A percentile compares a stretch with the other conserved stretches of the same genome.
These are phyloP conservation scores for Drosophila anomelani DNA, from an alignment of 2,888 invertebrate genomes.

Conservation along the genomic window DNA sequence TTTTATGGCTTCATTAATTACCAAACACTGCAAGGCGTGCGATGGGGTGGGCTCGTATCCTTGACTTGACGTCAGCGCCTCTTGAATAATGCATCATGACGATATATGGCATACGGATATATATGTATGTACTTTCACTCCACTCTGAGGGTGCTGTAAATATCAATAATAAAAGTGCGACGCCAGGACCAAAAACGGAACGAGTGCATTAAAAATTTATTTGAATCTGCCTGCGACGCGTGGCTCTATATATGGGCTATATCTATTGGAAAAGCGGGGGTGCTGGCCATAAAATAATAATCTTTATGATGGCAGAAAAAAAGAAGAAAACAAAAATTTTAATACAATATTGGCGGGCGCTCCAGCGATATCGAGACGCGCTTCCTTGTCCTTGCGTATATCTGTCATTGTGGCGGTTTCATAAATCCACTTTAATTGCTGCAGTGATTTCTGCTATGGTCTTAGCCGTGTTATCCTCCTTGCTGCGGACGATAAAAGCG, in stretches of 20 bases:
- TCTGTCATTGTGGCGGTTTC: slow-evolving; percentile 71
- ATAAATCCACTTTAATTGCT: slow-evolving; percentile 80
- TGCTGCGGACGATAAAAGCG: slow-evolving; percentile 61
- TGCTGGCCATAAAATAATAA: slow-evolving; percentile 81
- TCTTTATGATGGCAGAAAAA: slow-evolving; percentile 80
- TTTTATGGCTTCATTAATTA: slow-evolving; percentile 83
- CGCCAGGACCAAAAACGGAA: slow-evolving; percentile 52
- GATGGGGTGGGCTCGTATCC: slow-evolving; percentile 47
- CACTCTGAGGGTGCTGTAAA: slow-evolving; percentile 61
- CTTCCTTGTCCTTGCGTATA: slow-evolving; percentile 49
- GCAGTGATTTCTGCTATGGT: slow-evolving; percentile 71
- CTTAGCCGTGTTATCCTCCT: slow-evolving; percentile 55
- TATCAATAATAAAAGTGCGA: slow-evolving; percentile 80
- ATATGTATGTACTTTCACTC: neutral
- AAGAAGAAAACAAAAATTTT: slow-evolving; percentile 52
- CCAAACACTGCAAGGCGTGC: slow-evolving; percentile 57
- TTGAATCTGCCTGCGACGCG: slow-evolving; percentile 79
- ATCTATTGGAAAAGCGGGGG: slow-evolving; percentile 23
- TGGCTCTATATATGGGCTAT: slow-evolving; percentile 53
- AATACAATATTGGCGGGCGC: slow-evolving; percentile 72
- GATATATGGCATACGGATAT: slow-evolving; percentile 8
- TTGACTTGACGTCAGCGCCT: slow-evolving; percentile 75
- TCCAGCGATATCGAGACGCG: slow-evolving; percentile 37
- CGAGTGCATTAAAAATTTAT: slow-evolving; percentile 82
- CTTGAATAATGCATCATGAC: slow-evolving; percentile 78